Base-by-base conservation (phyloP, 2,888 invertebrate species). In the Acronicta alni region DNA sequence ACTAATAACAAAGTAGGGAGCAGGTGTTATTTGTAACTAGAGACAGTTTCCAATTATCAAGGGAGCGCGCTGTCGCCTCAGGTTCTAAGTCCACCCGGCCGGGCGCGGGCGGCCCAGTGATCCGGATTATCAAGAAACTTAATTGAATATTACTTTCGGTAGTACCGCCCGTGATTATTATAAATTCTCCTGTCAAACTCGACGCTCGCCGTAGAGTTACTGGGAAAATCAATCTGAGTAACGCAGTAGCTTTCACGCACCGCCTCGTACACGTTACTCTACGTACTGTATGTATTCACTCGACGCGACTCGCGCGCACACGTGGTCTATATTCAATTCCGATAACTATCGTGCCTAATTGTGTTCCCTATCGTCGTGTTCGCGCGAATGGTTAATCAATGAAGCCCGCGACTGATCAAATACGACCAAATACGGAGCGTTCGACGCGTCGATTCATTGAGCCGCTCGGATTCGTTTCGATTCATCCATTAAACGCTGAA, bases 101-200 rank as follows among this genome's bases (percentile, higher is more conserved):
- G 35, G 35, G 35, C n/a, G n/a, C 35, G 7, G 6, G n/a, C 35
- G 35, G 35, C 60, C 46, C 74, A 79, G 78, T 88, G 89, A 91
- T 88, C 89, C 91, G 92, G 92, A 92, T 93, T 93, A 93, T 88
- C 86, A 87, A 90, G 89, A 88, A 89, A 89, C 83, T 89, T 92
- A 91, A 92, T 92, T 91, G 90, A 89, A 91, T 91, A 91, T 89
- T 89, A 91, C 89, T 90, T 91, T 91, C 85, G 90, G 88, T 82
- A 86, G 80, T 85, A 82, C 82, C 70, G 81, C 81, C 77, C 81
- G 78, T 84, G 86, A 87, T 89, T 85, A 87, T 87, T 89, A 87
- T 88, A 89, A 89, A 87, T 88, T 89, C 88, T 81, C 81, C 81
- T 86, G 88, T 89, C 89, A 88, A 83, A 84, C 82, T 77, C 78